Evolutionary conservation across 2,797 vertebrate genomes (phyloP).

Genomic region (Antennarius maculatus): DNA sequence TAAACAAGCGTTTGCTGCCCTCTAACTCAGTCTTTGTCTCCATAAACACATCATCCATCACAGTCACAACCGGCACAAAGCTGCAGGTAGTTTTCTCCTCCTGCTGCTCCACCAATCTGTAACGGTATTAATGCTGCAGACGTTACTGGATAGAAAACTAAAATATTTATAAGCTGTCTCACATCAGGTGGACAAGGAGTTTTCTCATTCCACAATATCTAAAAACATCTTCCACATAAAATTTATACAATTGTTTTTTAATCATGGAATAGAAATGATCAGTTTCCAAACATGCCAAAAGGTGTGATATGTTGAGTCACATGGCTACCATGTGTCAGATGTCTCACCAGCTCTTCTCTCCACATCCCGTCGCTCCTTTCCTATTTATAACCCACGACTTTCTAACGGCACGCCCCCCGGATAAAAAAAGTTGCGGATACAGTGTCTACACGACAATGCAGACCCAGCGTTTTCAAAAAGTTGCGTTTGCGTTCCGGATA

Average conservation of each 20-base stretch:
- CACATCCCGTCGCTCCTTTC: conserved; percentile 5
- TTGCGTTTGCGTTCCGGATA: no score
- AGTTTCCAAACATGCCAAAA: conserved; percentile 26
- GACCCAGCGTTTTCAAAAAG: no score
- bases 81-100: conserved; percentile 50
- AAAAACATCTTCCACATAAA: conserved; percentile 20
- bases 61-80: conserved; percentile 49
- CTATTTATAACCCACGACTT: conserved; percentile 31
- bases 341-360: not conserved
- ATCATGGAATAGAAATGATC: not conserved
- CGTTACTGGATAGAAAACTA: conserved; percentile 18
- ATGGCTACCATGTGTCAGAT: conserved; percentile 34
- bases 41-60: conserved; percentile 66
- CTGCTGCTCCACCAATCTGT: conserved; percentile 37
- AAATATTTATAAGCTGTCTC: conserved; percentile 32
- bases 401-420: no score
- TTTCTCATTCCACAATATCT: conserved; percentile 22
- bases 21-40: conserved; percentile 36
- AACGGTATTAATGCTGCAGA: conserved; percentile 27
- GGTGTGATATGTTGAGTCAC: not conserved
- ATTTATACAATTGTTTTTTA: no score
- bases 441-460: no score
- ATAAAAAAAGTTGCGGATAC: no score
- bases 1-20: conserved; percentile 51
- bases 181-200: conserved; percentile 6